Evolutionary conservation across 2,113 vertebrate genomes (phyloP).

Genomic region (Oreochromis tanganicae): DNA sequence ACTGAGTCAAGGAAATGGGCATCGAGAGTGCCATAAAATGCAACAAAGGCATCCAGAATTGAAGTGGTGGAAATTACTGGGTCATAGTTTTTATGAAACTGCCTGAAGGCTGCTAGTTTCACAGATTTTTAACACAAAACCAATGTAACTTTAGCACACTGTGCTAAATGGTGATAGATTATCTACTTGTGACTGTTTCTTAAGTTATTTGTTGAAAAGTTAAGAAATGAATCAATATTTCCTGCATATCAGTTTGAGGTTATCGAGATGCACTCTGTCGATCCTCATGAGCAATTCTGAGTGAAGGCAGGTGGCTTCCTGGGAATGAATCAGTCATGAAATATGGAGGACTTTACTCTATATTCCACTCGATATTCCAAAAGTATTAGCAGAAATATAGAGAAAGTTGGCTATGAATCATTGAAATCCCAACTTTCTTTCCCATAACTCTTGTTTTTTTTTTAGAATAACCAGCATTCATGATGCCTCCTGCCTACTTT

Average conservation of each 20-base stretch:
- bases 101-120: neutral
- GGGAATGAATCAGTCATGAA: constrained; percentile 29
- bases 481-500: neutral
- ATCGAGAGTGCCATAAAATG: neutral
- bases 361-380: neutral
- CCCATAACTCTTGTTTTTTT: neutral
- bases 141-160: neutral
- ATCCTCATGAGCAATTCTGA: neutral
- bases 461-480: neutral
- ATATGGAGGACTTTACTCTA: constrained; percentile 27
- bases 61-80: neutral
- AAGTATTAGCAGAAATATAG: neutral
- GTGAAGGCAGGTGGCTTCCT: neutral
- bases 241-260: neutral
- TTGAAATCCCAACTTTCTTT: neutral
- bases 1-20: neutral
- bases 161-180: neutral
- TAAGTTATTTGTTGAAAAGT: neutral
- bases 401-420: neutral
- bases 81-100: neutral
- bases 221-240: neutral
- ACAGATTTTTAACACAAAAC: neutral
- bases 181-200: neutral
- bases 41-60: neutral
- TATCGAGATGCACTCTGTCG: neutral